Evolutionary conservation across 23 tunicate genomes (phyloP).

Genomic region (Phallusia fumigata): DNA sequence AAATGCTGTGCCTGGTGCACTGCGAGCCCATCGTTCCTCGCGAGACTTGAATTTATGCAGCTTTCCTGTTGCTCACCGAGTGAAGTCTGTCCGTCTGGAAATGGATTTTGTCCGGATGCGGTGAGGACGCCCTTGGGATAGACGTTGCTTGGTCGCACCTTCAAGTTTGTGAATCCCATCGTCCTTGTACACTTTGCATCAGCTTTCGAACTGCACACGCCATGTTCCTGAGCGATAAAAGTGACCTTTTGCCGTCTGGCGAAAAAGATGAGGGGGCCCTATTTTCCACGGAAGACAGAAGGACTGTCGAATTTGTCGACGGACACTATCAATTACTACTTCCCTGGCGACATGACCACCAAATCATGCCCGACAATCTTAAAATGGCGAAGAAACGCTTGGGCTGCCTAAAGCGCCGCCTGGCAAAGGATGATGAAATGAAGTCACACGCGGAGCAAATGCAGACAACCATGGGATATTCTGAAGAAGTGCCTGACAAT

Average conservation of each 20-base stretch:
- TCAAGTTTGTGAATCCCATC: neutral
- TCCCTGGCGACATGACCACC: constrained; percentile 28
- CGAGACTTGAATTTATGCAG: neutral
- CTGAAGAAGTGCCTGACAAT: neutral
- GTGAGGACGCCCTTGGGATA: constrained; percentile 11
- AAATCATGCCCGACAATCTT: constrained; percentile 21
- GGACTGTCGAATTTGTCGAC: constrained; percentile 14
- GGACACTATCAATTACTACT: constrained; percentile 27
- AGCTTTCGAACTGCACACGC: neutral
- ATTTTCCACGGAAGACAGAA: constrained; percentile 24
- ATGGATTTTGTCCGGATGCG: constrained; percentile 7
- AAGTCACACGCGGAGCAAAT: constrained; percentile 1
- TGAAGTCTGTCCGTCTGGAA: neutral
- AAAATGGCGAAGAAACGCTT: constrained; percentile 25
- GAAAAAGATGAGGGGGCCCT: neutral
- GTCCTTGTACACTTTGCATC: neutral
- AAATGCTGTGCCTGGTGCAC: neutral
- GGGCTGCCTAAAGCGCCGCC: constrained; percentile 4
- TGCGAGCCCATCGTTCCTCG: neutral
- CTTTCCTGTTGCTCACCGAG: neutral
- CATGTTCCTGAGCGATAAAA: constrained; percentile 3
- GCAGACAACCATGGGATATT: neutral
- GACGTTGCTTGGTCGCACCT: constrained; percentile 3
- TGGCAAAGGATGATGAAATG: neutral
- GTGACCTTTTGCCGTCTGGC: neutral